These are phyloP conservation scores for Capricornis sumatraensis DNA, from an alignment of 2,113 vertebrate species.

Conservation along the genomic window DNA sequence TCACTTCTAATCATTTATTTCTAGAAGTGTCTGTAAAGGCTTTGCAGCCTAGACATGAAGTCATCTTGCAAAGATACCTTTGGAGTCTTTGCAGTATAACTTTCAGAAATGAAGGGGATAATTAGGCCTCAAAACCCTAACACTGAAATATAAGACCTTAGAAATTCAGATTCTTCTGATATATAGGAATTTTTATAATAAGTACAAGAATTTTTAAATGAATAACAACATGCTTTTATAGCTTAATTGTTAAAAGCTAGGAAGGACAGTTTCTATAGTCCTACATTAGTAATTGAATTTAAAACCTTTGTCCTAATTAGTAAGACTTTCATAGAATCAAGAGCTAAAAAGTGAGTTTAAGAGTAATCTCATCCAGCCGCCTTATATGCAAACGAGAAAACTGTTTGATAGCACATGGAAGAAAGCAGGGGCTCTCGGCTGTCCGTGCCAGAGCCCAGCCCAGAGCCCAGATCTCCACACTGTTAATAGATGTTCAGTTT, in stretches of 20 bases:
- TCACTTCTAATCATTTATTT: background rate
- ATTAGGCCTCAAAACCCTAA: background rate
- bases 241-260: constrained; percentile 60
- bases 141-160: background rate
- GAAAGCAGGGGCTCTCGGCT: background rate
- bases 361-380: background rate
- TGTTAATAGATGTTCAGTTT: background rate
- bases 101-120: background rate
- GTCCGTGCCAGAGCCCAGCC: background rate
- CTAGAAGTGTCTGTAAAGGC: background rate
- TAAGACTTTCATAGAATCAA: background rate
- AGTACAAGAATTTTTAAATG: constrained; percentile 66
- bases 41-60: background rate
- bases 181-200: constrained; percentile 67
- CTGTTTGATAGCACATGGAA: background rate
- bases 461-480: background rate
- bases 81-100: background rate
- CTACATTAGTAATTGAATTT: constrained; percentile 48
- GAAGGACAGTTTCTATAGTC: constrained; percentile 67
- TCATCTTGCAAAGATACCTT: background rate
- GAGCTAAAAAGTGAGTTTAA: background rate
- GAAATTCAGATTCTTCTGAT: background rate
- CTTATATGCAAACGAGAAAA: background rate
- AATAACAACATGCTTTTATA: constrained; percentile 71
- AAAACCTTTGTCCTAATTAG: background rate